These are phyloP conservation scores for Anser brachyrhynchus DNA, from an alignment of 2,113 vertebrate species.

Conservation along the genomic window DNA sequence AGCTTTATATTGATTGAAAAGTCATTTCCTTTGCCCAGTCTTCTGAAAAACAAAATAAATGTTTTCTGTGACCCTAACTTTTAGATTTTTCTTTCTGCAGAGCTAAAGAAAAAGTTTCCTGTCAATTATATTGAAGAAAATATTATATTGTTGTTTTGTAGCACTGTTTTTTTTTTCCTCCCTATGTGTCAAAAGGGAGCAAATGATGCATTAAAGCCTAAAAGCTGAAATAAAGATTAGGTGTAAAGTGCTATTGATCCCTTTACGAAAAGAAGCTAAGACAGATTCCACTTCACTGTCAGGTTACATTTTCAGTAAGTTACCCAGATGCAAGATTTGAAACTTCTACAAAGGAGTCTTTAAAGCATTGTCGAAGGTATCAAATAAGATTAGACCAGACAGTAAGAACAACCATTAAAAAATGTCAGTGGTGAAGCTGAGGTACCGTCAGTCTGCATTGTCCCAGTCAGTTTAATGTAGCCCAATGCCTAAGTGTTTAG, in stretches of 20 bases:
- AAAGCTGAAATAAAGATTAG: constrained; percentile 74
- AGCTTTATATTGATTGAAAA: constrained; percentile 66
- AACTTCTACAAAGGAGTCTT: constrained; percentile 34
- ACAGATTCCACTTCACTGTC: constrained; percentile 59
- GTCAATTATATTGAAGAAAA: constrained; percentile 56
- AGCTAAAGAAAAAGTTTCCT: constrained; percentile 53
- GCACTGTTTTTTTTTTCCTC: constrained; percentile 54
- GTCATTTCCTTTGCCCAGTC: constrained; percentile 60
- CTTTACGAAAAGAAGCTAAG: constrained; percentile 52
- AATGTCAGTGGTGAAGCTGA: background rate
- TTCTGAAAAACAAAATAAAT: constrained; percentile 71
- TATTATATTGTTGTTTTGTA: constrained; percentile 67
- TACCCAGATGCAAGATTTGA: constrained; percentile 13
- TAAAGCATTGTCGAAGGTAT: constrained; percentile 48
- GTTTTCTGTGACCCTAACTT: constrained; percentile 64
- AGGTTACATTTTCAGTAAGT: constrained; percentile 69
- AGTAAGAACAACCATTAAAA: constrained; percentile 20
- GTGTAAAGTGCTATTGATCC: constrained; percentile 78
- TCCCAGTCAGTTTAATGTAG: background rate
- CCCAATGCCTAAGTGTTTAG: background rate
- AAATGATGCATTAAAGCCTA: constrained; percentile 73
- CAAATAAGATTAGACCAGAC: background rate
- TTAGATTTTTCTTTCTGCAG: constrained; percentile 46
- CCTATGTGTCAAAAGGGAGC: constrained; percentile 70
- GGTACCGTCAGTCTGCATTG: background rate